These are phyloP conservation scores for Psilanteris sp. DNA, from an alignment of 1,140 invertebrate species.

Conservation along the genomic window DNA sequence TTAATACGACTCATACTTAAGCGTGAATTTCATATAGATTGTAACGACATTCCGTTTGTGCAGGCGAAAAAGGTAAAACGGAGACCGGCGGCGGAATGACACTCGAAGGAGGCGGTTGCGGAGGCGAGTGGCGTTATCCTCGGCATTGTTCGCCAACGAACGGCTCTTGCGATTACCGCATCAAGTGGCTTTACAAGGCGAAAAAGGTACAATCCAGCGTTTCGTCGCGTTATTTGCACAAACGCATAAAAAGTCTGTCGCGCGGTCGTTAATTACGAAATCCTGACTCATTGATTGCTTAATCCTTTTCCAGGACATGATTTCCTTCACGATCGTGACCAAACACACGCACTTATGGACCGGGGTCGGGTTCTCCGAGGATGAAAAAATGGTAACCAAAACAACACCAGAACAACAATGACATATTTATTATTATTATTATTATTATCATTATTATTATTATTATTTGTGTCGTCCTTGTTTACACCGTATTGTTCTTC, in stretches of 20 bases:
- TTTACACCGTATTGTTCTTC: no score
- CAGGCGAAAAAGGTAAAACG: constrained; percentile 75
- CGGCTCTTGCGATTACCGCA: constrained; percentile 89
- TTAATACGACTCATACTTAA: no score
- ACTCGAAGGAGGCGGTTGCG: constrained; percentile 81
- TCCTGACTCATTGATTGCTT: neutral
- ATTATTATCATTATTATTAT: no score
- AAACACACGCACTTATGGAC: constrained; percentile 92
- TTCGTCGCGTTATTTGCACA: no score
- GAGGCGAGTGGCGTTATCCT: constrained; percentile 89
- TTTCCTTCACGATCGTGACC: constrained; percentile 93
- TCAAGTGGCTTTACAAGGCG: constrained; percentile 90
- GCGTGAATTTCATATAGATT: no score
- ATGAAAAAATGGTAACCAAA: constrained; percentile 88
- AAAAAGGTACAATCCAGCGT: no score
- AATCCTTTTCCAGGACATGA: constrained; percentile 83
- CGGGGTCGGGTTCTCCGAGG: constrained; percentile 94
- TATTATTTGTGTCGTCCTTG: no score
- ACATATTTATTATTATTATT: no score
- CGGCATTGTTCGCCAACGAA: constrained; percentile 84
- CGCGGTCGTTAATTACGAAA: no score
- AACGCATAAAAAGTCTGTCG: no score
- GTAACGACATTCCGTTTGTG: constrained; percentile 50
- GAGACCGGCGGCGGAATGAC: constrained; percentile 65
- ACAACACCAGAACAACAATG: no score